A percentile compares a stretch with the other conserved stretches of the same genome.
These are phyloP conservation scores for Temnopleurus reevesii DNA, from an alignment of 53 echinoderm and acorn worm species.

Conservation along the genomic window DNA sequence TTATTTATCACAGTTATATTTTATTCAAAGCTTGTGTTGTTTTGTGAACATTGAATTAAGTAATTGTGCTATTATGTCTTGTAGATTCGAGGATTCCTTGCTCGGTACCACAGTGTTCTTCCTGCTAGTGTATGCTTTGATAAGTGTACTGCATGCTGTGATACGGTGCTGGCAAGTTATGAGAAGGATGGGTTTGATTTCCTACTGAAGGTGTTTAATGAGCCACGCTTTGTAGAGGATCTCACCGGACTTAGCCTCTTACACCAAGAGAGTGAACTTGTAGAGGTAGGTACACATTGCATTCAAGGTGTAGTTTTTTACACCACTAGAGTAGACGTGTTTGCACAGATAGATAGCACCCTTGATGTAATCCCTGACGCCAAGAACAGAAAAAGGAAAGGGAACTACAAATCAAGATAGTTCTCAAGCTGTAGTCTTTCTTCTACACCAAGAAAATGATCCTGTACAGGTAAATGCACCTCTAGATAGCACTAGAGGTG, in stretches of 20 bases:
- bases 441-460: no score
- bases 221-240: slow-evolving; percentile 89
- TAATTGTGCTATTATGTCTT: not conserved
- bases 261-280: slow-evolving; percentile 78
- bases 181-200: slow-evolving; percentile 93
- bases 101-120: slow-evolving; percentile 85
- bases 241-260: slow-evolving; percentile 86
- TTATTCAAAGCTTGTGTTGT: no score
- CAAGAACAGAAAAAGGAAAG: no score
- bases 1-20: no score
- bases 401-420: no score
- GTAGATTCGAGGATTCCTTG: slow-evolving; percentile 93
- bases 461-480: no score
- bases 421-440: no score
- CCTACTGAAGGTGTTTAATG: slow-evolving; percentile 84
- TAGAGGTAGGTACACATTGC: slow-evolving; percentile 68
- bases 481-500: no score
- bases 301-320: not conserved
- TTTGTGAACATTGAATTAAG: no score
- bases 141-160: slow-evolving; percentile 92
- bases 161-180: slow-evolving; percentile 69
- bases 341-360: no score
- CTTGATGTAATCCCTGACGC: no score
- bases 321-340: not conserved
- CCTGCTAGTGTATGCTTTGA: slow-evolving; percentile 92